Percentiles rank a stretch among this genome's conserved stretches.
phyloP scores from a whole-genome alignment of 1,140 invertebrate genomes.

The Hetaerina americana region DNA sequence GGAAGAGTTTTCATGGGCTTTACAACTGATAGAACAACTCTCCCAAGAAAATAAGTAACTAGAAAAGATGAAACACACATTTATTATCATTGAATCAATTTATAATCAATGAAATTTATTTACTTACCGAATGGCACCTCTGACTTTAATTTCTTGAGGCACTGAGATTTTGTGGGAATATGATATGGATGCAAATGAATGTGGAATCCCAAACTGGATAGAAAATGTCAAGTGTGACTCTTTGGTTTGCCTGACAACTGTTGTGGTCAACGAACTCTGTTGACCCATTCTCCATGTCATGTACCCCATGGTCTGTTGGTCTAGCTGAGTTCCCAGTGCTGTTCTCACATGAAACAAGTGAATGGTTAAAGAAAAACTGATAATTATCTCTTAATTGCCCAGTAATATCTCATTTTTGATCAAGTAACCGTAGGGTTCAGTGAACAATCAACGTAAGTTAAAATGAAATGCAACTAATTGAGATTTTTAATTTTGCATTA shows the following conservation, averaged over 20 bases:
- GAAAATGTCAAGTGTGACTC: slow-evolving; percentile 46
- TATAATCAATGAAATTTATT: slow-evolving; percentile 20
- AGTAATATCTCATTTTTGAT: too few species aligned
- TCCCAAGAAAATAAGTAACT: too few species aligned
- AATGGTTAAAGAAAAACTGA: not conserved
- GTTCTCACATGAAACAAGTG: too few species aligned
- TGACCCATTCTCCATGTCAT: slow-evolving; percentile 65
- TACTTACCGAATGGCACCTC: slow-evolving; percentile 62
- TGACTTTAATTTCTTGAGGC: slow-evolving; percentile 55
- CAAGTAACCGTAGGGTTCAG: too few species aligned
- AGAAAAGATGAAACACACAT: too few species aligned
- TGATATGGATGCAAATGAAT: slow-evolving; percentile 59
- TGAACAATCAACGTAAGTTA: too few species aligned
- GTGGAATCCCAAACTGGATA: slow-evolving; percentile 67
- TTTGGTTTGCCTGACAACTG: slow-evolving; percentile 59
- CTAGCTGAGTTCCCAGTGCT: slow-evolving; percentile 73
- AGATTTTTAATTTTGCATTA: too few species aligned
- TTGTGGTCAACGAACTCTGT: slow-evolving; percentile 62
- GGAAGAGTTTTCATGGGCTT: too few species aligned
- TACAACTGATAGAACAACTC: too few species aligned
- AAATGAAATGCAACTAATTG: too few species aligned
- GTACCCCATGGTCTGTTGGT: slow-evolving; percentile 73
- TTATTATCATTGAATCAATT: too few species aligned
- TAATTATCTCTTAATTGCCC: not conserved
- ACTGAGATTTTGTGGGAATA: slow-evolving; percentile 65